Percentiles rank a stretch among this genome's conserved stretches.
These are phyloP conservation scores for Uromys caudimaculatus DNA, from an alignment of 2,797 vertebrate genomes.

Conservation along the genomic window DNA sequence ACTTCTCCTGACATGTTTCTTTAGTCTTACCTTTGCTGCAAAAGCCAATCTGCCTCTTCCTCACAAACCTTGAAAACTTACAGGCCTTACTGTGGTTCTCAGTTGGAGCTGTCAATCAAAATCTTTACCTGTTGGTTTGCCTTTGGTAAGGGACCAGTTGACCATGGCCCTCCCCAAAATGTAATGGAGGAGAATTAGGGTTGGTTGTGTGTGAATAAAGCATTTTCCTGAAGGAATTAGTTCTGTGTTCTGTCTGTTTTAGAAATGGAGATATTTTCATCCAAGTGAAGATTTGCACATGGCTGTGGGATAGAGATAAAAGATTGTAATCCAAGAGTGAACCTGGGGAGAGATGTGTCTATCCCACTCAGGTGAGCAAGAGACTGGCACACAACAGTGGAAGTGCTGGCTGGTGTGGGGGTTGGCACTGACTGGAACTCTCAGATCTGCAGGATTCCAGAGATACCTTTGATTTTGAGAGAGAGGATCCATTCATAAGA, in stretches of 20 bases:
- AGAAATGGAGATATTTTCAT: neutral
- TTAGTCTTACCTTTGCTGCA: neutral
- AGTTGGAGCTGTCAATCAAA: neutral
- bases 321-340: neutral
- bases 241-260: neutral
- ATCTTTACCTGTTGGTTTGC: neutral
- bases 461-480: neutral
- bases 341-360: neutral
- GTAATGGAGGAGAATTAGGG: neutral
- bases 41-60: neutral
- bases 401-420: neutral
- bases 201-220: neutral
- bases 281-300: neutral
- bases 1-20: neutral
- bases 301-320: neutral
- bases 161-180: neutral
- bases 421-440: neutral
- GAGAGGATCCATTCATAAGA: neutral
- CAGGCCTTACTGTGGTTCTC: neutral
- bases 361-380: neutral
- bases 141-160: neutral
- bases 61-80: neutral
- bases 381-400: neutral
- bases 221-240: neutral
- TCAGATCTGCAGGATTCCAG: neutral